These are phyloP conservation scores for Podilymbus podiceps DNA, from an alignment of 2,113 vertebrate species.

Conservation along the genomic window DNA sequence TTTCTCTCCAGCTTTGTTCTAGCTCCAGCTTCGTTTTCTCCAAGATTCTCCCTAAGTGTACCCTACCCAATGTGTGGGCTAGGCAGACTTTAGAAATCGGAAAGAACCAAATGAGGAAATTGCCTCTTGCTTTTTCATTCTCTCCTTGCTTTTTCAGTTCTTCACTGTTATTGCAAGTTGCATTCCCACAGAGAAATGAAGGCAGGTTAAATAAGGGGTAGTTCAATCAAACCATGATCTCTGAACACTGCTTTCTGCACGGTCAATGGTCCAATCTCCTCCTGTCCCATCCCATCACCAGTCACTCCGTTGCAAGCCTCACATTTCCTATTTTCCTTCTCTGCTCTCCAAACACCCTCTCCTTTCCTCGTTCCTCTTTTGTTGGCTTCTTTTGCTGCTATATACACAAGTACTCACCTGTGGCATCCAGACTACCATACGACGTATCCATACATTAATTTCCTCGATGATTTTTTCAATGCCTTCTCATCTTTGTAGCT, in stretches of 20 bases:
- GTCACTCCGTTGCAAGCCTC: neutral
- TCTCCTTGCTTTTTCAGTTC: neutral
- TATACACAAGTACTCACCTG: neutral
- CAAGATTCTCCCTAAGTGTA: neutral
- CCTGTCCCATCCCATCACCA: neutral
- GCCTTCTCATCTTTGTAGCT: neutral
- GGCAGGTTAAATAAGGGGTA: neutral
- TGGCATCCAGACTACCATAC: neutral
- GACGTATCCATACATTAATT: neutral
- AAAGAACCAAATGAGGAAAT: neutral
- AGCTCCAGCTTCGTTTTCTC: neutral
- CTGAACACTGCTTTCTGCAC: neutral
- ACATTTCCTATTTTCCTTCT: neutral
- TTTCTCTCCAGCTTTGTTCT: neutral
- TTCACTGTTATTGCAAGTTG: neutral
- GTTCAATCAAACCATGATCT: neutral
- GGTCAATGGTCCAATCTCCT: neutral
- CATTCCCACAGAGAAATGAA: neutral
- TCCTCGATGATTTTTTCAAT: neutral
- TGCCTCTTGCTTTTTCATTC: neutral
- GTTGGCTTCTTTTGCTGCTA: neutral
- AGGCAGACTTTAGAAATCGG: neutral
- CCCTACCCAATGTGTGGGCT: neutral
- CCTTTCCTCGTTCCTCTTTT: neutral
- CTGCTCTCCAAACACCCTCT: neutral